Evolutionary conservation across 2,797 vertebrate species (phyloP).

Genomic region (Alca torda): DNA sequence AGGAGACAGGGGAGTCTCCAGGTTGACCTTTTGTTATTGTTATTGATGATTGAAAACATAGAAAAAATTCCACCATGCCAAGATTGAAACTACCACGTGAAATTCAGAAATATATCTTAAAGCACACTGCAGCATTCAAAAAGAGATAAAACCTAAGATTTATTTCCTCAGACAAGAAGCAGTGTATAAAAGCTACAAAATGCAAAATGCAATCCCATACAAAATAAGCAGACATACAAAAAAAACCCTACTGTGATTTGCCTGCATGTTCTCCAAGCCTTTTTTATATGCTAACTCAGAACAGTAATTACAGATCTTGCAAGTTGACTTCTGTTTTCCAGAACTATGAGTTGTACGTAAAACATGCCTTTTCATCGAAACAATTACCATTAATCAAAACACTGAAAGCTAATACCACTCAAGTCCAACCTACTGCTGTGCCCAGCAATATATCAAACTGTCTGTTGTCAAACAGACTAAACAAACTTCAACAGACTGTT

Average conservation of each 20-base stretch:
- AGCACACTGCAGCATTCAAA: slow-evolving; percentile 64
- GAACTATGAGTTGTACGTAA: slow-evolving; percentile 81
- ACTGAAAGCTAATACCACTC: slow-evolving; percentile 83
- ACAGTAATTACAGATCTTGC: slow-evolving; percentile 82
- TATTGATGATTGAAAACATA: slow-evolving; percentile 31
- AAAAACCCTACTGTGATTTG: slow-evolving; percentile 68
- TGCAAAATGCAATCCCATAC: slow-evolving; percentile 59
- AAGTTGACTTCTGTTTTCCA: slow-evolving; percentile 83
- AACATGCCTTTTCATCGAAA: slow-evolving; percentile 83
- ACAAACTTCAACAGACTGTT: slow-evolving; percentile 81
- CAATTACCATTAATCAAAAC: slow-evolving; percentile 89
- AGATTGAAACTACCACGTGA: slow-evolving; percentile 58
- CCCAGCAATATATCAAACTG: slow-evolving; percentile 86
- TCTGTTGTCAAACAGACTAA: slow-evolving; percentile 85
- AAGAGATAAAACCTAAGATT: slow-evolving; percentile 76
- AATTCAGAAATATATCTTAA: slow-evolving; percentile 68
- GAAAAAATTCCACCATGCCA: slow-evolving; percentile 54
- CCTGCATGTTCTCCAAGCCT: slow-evolving; percentile 68
- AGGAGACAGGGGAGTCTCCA: neutral
- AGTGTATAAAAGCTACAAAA: slow-evolving; percentile 71
- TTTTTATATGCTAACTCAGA: slow-evolving; percentile 79
- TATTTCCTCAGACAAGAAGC: slow-evolving; percentile 73
- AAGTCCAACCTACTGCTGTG: slow-evolving; percentile 85
- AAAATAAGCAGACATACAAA: slow-evolving; percentile 54
- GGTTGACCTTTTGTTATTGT: slow-evolving; percentile 16